These are phyloP conservation scores for Augochlorella aurata DNA, from an alignment of 2,888 invertebrate species.

Conservation along the genomic window DNA sequence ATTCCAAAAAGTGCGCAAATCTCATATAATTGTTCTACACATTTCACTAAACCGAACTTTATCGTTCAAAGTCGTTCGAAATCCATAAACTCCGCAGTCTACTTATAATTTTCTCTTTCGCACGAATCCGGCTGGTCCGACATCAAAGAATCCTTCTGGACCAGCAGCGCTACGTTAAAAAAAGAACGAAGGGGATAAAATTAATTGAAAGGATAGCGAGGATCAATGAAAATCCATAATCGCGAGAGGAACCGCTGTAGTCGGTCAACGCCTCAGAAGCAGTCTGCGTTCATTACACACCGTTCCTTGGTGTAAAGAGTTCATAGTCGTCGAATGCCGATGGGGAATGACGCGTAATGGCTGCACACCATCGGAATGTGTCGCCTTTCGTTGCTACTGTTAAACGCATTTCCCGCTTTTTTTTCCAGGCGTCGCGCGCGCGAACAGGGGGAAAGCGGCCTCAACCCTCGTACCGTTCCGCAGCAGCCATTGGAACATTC, in stretches of 20 bases:
- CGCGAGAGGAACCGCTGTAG: background rate
- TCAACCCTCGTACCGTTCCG: background rate
- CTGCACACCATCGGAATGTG: constrained; percentile 54
- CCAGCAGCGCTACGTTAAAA: background rate
- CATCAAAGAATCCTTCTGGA: background rate
- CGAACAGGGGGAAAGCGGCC: background rate
- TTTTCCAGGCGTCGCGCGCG: constrained; percentile 25
- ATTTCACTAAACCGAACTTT: background rate
- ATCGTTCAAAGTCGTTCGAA: background rate
- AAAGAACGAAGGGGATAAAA: background rate
- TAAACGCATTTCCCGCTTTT: constrained; percentile 60
- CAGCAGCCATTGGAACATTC: constrained; percentile 32
- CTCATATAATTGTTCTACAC: background rate
- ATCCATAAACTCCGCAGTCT: background rate
- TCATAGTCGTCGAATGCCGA: constrained; percentile 42
- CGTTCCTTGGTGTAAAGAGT: constrained; percentile 39
- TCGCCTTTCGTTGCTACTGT: constrained; percentile 49
- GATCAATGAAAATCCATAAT: background rate
- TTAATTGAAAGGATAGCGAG: background rate
- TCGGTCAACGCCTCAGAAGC: background rate
- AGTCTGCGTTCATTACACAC: constrained; percentile 37
- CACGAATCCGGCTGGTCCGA: background rate
- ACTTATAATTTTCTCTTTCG: background rate
- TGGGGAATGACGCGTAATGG: constrained; percentile 48
- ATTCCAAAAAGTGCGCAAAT: background rate